Evolutionary conservation across 2,113 vertebrate genomes (phyloP), one percentile per base, ranked within the genome.

Genomic region (Serilophus lunatus): DNA sequence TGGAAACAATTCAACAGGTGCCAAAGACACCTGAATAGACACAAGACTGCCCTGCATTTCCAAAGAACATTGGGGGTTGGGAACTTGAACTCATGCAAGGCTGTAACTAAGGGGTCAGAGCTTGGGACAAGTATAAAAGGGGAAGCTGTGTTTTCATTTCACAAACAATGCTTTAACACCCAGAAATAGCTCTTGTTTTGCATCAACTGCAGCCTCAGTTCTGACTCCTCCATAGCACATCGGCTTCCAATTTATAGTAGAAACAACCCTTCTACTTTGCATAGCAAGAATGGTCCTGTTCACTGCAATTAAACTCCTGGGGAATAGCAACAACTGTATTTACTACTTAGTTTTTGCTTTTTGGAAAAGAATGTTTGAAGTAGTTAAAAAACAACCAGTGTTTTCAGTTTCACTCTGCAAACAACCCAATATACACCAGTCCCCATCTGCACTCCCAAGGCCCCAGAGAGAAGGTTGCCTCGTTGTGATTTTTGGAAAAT

Each of bases 331-430:
- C 35, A 80, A 83, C 56, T 54, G 29, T 38, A 77, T 65, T 61
- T 54, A 66, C 38, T 69, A 36, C 25, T 65, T n/a, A 56, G 49
- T 40, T 71, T 42, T 51, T 69, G 31, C 11, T 51, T 61, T 77
- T 82, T 0, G 3, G 45, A 90, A 77, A 74, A 26, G 75, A 82
- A n/a, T 5, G 16, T 61, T 56, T 84, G 4, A 51, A 72, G 45
- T 10, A 79, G 45, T 64, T 82, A 38, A 60, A 91, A 60, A 70
- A 49, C 8, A 24, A 40, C 2, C 4, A 25, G 16, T 29, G 50
- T 66, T 95, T 91, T 85, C 78, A 61, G 63, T 89, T 87, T 80
- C 84, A 72, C 35, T 89, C 28, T 51, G 24, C 50, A 75, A 93
- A 59, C 35, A 44, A 44, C 87, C 75, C 42, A 54, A 28, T 9